phyloP scores from a whole-genome alignment of 2,113 vertebrate genomes.

The Trematocara variabile region DNA sequence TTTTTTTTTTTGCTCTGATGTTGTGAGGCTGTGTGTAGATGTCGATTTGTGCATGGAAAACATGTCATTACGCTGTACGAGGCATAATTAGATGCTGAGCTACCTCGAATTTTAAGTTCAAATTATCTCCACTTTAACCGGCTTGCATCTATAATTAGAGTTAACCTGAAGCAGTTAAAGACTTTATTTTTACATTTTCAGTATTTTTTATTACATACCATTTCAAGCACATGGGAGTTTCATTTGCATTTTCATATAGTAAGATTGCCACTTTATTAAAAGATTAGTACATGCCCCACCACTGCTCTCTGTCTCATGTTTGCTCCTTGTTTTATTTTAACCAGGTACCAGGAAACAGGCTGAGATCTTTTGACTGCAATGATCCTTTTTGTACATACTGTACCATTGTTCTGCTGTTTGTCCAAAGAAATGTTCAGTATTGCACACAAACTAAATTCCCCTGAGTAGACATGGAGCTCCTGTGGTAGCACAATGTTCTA shows the following conservation, averaged over 20 bases:
- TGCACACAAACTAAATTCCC: background rate
- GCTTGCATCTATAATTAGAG: background rate
- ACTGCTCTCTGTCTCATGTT: background rate
- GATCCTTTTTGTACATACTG: background rate
- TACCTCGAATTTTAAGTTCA: background rate
- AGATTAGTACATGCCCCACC: background rate
- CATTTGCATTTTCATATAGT: background rate
- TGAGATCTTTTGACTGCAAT: background rate
- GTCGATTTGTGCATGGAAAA: background rate
- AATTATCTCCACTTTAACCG: background rate
- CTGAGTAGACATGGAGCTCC: background rate
- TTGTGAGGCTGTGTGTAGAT: background rate
- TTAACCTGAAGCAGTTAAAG: background rate
- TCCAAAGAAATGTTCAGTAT: background rate
- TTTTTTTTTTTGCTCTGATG: background rate
- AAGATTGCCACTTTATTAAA: background rate
- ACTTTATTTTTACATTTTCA: background rate
- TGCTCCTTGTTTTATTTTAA: background rate
- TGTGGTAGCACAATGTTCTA: background rate
- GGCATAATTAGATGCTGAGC: background rate
- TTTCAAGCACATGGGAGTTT: background rate
- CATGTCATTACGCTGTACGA: background rate
- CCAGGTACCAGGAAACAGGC: conserved; percentile 23
- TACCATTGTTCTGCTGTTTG: background rate
- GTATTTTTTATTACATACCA: background rate